phyloP scores from a whole-genome alignment of 2,888 invertebrate species.

The Baronia brevicornis region DNA sequence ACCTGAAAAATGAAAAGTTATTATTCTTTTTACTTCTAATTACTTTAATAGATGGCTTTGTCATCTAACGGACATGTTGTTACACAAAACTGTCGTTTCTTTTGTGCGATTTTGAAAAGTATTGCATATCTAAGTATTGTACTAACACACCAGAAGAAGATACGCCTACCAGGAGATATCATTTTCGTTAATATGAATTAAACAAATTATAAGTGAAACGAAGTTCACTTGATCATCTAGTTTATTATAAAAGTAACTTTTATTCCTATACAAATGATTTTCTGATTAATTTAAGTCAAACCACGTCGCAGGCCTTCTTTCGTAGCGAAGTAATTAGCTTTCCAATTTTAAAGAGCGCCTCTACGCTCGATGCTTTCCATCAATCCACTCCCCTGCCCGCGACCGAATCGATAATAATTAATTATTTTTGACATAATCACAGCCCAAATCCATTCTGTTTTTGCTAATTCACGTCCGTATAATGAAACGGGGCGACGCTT shows the following conservation, averaged over 20 bases:
- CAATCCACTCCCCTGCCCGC: constrained; percentile 62
- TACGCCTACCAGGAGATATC: no score
- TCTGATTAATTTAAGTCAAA: constrained; percentile 42
- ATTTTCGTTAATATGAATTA: no score
- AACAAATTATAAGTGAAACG: no score
- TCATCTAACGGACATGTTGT: no score
- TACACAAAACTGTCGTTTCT: no score
- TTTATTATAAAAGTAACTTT: constrained; percentile 17
- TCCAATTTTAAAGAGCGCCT: constrained; percentile 62
- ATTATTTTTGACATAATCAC: constrained; percentile 84
- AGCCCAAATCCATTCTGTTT: constrained; percentile 79
- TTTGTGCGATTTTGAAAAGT: no score
- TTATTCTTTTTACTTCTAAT: no score
- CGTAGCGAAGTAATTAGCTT: constrained; percentile 65
- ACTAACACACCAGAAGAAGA: no score
- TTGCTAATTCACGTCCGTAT: constrained; percentile 81
- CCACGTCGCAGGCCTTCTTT: constrained; percentile 35
- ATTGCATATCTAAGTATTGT: no score
- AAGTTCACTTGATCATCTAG: no score
- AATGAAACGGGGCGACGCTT: constrained; percentile 71
- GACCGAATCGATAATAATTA: constrained; percentile 80
- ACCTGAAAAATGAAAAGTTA: no score
- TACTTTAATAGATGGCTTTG: no score
- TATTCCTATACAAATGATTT: constrained; percentile 27
- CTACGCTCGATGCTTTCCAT: constrained; percentile 48